Evolutionary conservation across 2,888 invertebrate species (phyloP), one percentile per base, ranked within the genome.

Genomic region (Chrysotoxum bicinctum): DNA sequence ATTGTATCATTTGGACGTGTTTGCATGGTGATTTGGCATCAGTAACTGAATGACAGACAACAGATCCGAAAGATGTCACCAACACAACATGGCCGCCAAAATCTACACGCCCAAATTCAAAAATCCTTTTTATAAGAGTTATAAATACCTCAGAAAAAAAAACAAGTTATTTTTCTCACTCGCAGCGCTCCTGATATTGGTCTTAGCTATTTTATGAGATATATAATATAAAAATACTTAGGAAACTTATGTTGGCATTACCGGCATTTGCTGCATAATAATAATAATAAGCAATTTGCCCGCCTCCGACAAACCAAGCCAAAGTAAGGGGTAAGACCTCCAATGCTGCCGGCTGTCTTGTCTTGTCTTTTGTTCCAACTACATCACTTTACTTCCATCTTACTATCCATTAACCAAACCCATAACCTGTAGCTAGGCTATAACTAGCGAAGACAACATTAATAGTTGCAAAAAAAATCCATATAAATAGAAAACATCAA

Each of bases 201-300:
- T 40, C 23, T 45, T 12, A 64, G 16, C 9, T 30, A 40, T 45
- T 30, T 45, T 45, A 64, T 58, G 35, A 58, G 37, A 50, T 64
- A 32, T 26, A 26, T 26, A 32, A 14, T n/a, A 64, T 30, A 64
- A 64, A 54, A 10, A 1, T 12, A 68, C 54, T 48, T 56, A 43
- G 58, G 60, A 48, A 35, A 50, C 62, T 26, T 21, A 66, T 48
- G 68, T 73, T 81, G 50, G 62, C 69, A 77, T 85, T 81, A 85
- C 81, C 68, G 85, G 76, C 77, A 81, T 85, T 85, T 62, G 68
- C 69, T 69, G 77, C 68, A 73, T 64, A 76, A 85, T 77, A 85
- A 81, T 80, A 85, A 85, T 85, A 85, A 85, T 85, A 85, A 85
- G 73, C 85, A 81, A 77, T 85, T 85, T 85, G 77, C 72, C 85